phyloP scores from a whole-genome alignment of 2,797 vertebrate genomes.

The Phrynocephalus vlangalii region DNA sequence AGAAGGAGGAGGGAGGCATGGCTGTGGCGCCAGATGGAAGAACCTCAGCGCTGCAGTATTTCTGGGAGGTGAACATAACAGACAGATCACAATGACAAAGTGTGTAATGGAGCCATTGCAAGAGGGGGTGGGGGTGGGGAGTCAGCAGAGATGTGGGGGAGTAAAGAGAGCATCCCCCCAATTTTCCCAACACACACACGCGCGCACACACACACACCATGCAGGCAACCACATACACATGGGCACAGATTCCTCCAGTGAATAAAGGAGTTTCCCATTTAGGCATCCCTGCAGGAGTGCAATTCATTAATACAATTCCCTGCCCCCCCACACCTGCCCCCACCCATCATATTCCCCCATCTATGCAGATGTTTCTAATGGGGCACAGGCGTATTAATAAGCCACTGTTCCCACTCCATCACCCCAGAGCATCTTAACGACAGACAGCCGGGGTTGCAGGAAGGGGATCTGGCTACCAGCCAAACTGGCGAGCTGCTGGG shows the following conservation, averaged over 20 bases:
- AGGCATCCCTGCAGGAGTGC: slow-evolving; percentile 32
- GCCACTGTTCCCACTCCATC: slow-evolving; percentile 24
- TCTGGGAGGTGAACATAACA: slow-evolving; percentile 70
- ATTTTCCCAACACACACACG: not conserved
- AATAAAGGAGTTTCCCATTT: slow-evolving; percentile 17
- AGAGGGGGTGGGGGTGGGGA: slow-evolving; percentile 49
- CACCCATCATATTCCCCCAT: slow-evolving; percentile 26
- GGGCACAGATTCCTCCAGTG: slow-evolving; percentile 25
- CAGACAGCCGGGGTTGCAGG: slow-evolving; percentile 22
- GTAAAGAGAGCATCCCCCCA: not conserved
- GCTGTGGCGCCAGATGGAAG: slow-evolving; percentile 68
- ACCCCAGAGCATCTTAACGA: slow-evolving; percentile 39
- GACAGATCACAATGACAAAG: slow-evolving; percentile 69
- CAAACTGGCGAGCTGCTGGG: slow-evolving; percentile 32
- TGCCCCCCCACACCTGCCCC: not conserved
- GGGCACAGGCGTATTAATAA: slow-evolving; percentile 31
- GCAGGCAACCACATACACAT: too few species aligned
- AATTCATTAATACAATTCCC: slow-evolving; percentile 37
- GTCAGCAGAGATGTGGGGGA: not conserved
- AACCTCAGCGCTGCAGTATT: slow-evolving; percentile 63
- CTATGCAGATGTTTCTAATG: slow-evolving; percentile 47
- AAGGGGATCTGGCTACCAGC: slow-evolving; percentile 38
- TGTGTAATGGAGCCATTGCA: slow-evolving; percentile 49
- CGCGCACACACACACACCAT: not conserved
- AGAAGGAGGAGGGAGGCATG: slow-evolving; percentile 30